A percentile compares a stretch with the other conserved stretches of the same genome.
Conservation (phyloP, 2,797 vertebrate genomes). For the Limosa lapponica region DNA sequence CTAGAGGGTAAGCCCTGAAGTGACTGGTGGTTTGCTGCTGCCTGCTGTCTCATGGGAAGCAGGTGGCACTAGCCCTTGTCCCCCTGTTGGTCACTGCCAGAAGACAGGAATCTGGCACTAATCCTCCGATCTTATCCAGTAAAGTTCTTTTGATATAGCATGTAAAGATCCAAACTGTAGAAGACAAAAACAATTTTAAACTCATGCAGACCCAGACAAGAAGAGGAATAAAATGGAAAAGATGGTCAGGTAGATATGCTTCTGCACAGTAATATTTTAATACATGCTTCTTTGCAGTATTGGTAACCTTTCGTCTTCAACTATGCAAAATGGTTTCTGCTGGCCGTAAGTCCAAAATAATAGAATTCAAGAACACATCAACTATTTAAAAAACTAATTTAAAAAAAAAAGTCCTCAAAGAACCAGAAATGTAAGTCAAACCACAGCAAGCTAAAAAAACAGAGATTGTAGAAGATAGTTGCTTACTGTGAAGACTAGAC, state of each 20-base stretch:
- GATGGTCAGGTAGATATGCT: not conserved
- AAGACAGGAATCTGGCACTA: not conserved
- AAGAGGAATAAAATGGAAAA: not conserved
- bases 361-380: not conserved
- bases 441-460: not conserved
- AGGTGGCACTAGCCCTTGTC: not conserved
- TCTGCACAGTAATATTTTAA: not conserved
- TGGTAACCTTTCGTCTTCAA: not conserved
- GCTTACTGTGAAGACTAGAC: not conserved
- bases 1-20: not conserved
- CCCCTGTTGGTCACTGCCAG: not conserved
- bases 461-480: not conserved
- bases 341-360: not conserved
- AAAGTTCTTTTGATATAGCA: not conserved
- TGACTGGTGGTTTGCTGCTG: not conserved
- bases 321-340: not conserved
- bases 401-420: not conserved
- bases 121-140: not conserved
- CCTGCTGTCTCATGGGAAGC: not conserved
- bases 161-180: not conserved
- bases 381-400: not conserved
- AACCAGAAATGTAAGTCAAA: not conserved
- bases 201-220: not conserved
- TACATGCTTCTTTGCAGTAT: not conserved
- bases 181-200: not conserved